Evolutionary conservation across 2,888 invertebrate genomes (phyloP).

Genomic region (Drosophila macrospina): DNA sequence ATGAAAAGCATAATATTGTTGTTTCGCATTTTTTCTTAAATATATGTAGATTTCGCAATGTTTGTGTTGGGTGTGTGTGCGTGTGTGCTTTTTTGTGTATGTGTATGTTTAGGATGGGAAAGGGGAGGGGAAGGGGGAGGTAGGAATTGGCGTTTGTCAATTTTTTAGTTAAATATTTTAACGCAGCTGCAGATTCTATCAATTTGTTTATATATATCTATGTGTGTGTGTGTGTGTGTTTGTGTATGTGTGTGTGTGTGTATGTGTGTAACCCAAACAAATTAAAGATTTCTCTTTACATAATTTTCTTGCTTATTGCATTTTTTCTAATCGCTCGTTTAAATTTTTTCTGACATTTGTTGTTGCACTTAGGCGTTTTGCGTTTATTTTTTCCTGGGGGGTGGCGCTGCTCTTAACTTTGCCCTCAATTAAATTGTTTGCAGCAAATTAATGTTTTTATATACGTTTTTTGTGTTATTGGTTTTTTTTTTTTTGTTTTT

Average conservation of each 20-base stretch:
- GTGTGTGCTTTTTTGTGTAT: constrained; percentile 11
- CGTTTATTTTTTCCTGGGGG: constrained; percentile 2
- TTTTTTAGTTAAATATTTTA: constrained; percentile 39
- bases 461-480: constrained; percentile 25
- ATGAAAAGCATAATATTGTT: constrained; percentile 56
- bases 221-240: constrained; percentile 13
- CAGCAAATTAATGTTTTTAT: constrained; percentile 24
- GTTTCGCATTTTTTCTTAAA: constrained; percentile 21
- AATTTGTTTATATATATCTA: constrained; percentile 21
- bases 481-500: constrained; percentile 30
- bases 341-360: constrained; percentile 3
- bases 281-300: constrained; percentile 33
- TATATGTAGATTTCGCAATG: constrained; percentile 22
- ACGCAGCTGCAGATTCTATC: constrained; percentile 58
- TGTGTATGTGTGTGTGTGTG: constrained; percentile 21
- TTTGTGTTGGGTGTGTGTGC: constrained; percentile 20
- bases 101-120: neutral
- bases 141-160: constrained; percentile 33
- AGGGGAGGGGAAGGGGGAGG: neutral
- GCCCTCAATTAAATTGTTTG: constrained; percentile 9
- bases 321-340: constrained; percentile 1
- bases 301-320: constrained; percentile 18
- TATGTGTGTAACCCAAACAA: constrained; percentile 49
- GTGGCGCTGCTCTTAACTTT: constrained; percentile 11
- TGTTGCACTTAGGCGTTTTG: constrained; percentile 26